Percentiles rank a stretch among this genome's conserved stretches.
phyloP scores from a whole-genome alignment of 1,140 invertebrate species.

The Zaprionus ornatus region DNA sequence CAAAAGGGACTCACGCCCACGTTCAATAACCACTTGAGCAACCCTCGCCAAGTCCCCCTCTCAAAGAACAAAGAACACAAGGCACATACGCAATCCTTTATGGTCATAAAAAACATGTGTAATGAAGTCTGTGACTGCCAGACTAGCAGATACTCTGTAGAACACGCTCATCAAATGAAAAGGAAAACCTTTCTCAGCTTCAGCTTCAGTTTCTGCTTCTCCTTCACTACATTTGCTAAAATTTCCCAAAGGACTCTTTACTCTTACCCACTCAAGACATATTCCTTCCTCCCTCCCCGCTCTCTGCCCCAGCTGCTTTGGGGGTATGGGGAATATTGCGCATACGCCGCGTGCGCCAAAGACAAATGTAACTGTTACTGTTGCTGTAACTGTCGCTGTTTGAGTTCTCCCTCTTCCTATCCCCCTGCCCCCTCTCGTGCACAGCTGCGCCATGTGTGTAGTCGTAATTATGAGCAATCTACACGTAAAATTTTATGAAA shows the following conservation, averaged over 20 bases:
- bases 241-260: conserved; percentile 1
- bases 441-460: conserved; percentile 46
- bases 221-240: neutral
- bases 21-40: neutral
- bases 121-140: neutral
- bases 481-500: conserved; percentile 56
- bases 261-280: neutral
- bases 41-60: neutral
- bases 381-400: conserved; percentile 32
- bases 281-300: neutral
- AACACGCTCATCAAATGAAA: neutral
- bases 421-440: neutral
- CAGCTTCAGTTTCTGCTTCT: neutral
- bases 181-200: neutral
- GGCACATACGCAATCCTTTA: conserved; percentile 29
- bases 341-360: conserved; percentile 60
- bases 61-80: neutral
- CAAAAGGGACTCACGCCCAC: neutral
- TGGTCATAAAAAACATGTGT: conserved; percentile 13
- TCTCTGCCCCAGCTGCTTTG: neutral
- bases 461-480: conserved; percentile 74
- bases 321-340: conserved; percentile 41
- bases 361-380: conserved; percentile 54
- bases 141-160: conserved; percentile 1
- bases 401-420: conserved; percentile 16